Conservation (phyloP, 2,113 vertebrate genomes). For the Oryzias woworae region DNA sequence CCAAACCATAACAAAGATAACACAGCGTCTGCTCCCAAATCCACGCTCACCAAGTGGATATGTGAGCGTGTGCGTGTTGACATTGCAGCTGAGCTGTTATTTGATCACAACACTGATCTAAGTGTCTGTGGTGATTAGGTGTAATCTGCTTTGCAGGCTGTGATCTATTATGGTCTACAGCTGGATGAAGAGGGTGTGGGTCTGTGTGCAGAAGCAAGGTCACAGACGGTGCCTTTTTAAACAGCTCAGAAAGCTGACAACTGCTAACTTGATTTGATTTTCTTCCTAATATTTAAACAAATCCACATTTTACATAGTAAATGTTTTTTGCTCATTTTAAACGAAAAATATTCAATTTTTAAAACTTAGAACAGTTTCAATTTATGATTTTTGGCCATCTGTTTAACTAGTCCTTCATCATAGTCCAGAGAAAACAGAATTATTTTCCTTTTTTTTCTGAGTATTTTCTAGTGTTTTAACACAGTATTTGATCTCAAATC, state of each 20-base stretch:
- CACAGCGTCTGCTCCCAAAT: slow-evolving; percentile 61
- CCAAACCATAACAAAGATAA: slow-evolving; percentile 74
- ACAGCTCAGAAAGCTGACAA: neutral
- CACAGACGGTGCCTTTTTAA: neutral
- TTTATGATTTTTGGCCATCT: too few relatives aligned
- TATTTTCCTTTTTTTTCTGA: too few relatives aligned
- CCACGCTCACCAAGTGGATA: slow-evolving; percentile 51
- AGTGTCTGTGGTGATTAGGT: slow-evolving; percentile 68
- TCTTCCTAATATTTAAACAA: too few relatives aligned
- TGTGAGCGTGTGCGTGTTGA: slow-evolving; percentile 59
- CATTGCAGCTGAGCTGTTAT: slow-evolving; percentile 69
- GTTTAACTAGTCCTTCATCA: too few relatives aligned
- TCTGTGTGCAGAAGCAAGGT: neutral
- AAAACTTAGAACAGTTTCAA: too few relatives aligned
- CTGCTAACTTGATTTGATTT: too few relatives aligned
- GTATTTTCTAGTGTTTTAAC: too few relatives aligned
- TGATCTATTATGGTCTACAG: slow-evolving; percentile 58
- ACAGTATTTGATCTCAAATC: too few relatives aligned
- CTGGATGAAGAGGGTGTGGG: slow-evolving; percentile 18
- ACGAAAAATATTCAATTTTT: too few relatives aligned
- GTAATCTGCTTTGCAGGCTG: slow-evolving; percentile 64
- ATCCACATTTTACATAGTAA: too few relatives aligned
- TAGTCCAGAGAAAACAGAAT: too few relatives aligned
- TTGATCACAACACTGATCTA: slow-evolving; percentile 68
- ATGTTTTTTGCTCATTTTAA: too few relatives aligned